Percentiles rank a stretch among this genome's conserved stretches.
Evolutionary conservation across 30 jellyfish, hydroid and myxozoan species (phyloP).

Genomic region (Aurelia sp.): DNA sequence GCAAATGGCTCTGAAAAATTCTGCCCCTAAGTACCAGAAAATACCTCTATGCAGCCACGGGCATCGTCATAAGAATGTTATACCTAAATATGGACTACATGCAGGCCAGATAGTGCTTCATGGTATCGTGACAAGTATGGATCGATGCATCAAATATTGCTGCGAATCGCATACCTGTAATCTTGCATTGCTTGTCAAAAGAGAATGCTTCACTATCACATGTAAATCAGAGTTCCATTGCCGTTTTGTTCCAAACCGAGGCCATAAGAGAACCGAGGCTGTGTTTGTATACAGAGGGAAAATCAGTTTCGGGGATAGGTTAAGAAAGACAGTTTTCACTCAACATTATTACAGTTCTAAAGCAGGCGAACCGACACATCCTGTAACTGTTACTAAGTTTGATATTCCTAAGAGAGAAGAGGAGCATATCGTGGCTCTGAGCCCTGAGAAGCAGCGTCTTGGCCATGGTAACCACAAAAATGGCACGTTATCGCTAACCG

Average conservation of each 20-base stretch:
- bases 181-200: slow-evolving; percentile 60
- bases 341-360: background rate
- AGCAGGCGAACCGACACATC: background rate
- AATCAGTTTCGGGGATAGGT: background rate
- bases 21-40: slow-evolving; percentile 60
- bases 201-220: slow-evolving; percentile 70
- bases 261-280: slow-evolving; percentile 52
- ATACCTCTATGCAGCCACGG: slow-evolving; percentile 88
- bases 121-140: slow-evolving; percentile 60
- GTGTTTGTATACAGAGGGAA: slow-evolving; percentile 58
- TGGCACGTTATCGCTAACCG: no score
- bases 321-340: background rate
- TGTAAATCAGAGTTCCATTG: slow-evolving; percentile 66
- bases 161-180: slow-evolving; percentile 69
- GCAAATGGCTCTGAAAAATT: slow-evolving; percentile 42
- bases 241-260: slow-evolving; percentile 53
- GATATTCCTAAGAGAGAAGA: slow-evolving; percentile 2
- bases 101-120: slow-evolving; percentile 67
- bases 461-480: no score
- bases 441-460: no score
- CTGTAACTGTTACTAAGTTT: background rate
- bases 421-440: background rate
- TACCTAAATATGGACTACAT: slow-evolving; percentile 74
- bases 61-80: slow-evolving; percentile 47
- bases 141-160: slow-evolving; percentile 77